Percentiles rank a stretch among this genome's conserved stretches.
Conservation (phyloP, 2,888 invertebrate genomes). For the Frankliniella fusca region DNA sequence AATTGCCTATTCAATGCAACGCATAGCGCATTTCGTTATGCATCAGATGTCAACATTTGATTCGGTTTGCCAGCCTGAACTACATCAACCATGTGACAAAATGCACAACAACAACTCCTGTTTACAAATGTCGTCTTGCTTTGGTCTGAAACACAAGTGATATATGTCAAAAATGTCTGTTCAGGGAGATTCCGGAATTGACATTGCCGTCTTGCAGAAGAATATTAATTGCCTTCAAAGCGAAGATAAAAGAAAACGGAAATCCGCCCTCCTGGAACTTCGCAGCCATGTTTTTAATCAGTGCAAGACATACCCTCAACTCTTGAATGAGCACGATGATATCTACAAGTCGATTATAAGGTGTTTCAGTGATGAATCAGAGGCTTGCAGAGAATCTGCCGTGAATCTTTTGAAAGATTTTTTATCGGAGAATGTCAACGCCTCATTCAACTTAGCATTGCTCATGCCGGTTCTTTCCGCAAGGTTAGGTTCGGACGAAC, state of each 20-base stretch:
- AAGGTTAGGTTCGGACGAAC: slow-evolving; percentile 72
- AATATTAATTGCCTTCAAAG: slow-evolving; percentile 35
- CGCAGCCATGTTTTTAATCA: slow-evolving; percentile 48
- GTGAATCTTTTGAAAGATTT: slow-evolving; percentile 56
- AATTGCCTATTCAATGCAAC: no score
- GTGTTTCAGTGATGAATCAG: slow-evolving; percentile 56
- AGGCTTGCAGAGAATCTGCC: slow-evolving; percentile 60
- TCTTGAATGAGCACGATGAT: slow-evolving; percentile 48
- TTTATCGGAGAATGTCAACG: slow-evolving; percentile 54
- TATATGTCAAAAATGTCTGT: background rate
- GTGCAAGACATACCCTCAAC: slow-evolving; percentile 48
- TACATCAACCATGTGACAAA: background rate
- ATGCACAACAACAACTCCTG: background rate
- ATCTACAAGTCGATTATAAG: slow-evolving; percentile 49
- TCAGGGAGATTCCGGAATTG: background rate
- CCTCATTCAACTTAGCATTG: slow-evolving; percentile 71
- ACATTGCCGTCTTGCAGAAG: slow-evolving; percentile 30
- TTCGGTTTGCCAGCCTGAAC: background rate
- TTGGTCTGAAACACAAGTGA: background rate
- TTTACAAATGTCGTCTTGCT: slow-evolving; percentile 14
- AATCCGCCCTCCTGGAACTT: slow-evolving; percentile 55
- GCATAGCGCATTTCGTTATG: no score
- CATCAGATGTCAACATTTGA: no score
- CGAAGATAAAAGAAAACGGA: slow-evolving; percentile 57
- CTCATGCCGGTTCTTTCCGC: slow-evolving; percentile 70